Evolutionary conservation across 2,888 invertebrate genomes (phyloP).

Genomic region (Chloroclystis v-ata): DNA sequence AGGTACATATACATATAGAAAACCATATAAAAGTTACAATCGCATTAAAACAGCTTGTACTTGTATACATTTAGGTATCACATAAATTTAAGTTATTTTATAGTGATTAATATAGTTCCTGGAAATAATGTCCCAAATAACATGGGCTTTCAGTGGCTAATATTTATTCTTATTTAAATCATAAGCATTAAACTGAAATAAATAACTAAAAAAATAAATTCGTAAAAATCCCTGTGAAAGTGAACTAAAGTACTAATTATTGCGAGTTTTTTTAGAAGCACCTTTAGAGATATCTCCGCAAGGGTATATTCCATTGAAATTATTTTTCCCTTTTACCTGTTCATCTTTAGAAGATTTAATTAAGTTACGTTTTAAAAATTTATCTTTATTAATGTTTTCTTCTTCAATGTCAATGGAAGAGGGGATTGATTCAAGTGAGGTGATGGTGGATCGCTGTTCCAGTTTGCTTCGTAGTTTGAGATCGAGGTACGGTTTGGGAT

Average conservation of each 20-base stretch:
- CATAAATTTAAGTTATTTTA: too few species aligned
- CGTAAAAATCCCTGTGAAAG: background rate
- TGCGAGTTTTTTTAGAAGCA: constrained; percentile 48
- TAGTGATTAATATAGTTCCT: too few species aligned
- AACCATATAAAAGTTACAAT: too few species aligned
- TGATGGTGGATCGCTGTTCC: constrained; percentile 66
- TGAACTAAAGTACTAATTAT: constrained; percentile 21
- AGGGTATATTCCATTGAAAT: constrained; percentile 52
- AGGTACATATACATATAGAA: too few species aligned
- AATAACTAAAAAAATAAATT: constrained; percentile 1
- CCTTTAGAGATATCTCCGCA: constrained; percentile 44
- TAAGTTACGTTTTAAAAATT: constrained; percentile 48
- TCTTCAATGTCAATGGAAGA: constrained; percentile 54
- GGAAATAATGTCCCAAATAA: too few species aligned
- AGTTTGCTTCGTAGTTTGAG: constrained; percentile 45
- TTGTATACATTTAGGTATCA: too few species aligned
- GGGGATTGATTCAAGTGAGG: constrained; percentile 76
- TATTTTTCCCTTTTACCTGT: constrained; percentile 58
- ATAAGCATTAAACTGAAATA: too few species aligned
- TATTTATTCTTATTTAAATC: too few species aligned
- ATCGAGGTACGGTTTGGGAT: constrained; percentile 43
- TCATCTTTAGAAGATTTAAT: constrained; percentile 52
- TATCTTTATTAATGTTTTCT: constrained; percentile 41
- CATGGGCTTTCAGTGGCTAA: too few species aligned
- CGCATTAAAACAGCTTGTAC: too few species aligned